These are phyloP conservation scores for Diloba caeruleocephala DNA, from an alignment of 2,888 invertebrate species.

Conservation along the genomic window DNA sequence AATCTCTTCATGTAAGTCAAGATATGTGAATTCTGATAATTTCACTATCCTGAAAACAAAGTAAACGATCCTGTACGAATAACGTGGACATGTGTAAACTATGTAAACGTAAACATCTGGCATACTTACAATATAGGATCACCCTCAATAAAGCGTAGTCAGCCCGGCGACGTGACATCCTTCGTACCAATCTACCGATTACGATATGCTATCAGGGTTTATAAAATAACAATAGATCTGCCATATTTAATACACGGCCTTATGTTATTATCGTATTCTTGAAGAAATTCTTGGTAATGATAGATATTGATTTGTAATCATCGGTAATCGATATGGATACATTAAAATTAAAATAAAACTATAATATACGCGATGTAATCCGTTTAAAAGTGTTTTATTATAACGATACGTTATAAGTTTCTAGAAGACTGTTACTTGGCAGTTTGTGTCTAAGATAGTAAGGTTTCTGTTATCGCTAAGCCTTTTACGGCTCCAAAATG, in stretches of 20 bases:
- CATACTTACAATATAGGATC: conserved; percentile 10
- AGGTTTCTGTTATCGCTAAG: too few relatives aligned
- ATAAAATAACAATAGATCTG: conserved; percentile 16
- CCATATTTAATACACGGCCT: conserved; percentile 12
- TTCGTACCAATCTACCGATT: conserved; percentile 26
- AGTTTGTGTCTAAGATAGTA: too few relatives aligned
- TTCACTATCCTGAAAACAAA: not conserved
- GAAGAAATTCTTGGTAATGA: conserved; percentile 7
- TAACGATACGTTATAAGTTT: too few relatives aligned
- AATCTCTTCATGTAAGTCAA: too few relatives aligned
- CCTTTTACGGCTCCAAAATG: too few relatives aligned
- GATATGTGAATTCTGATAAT: too few relatives aligned
- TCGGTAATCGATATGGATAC: too few relatives aligned
- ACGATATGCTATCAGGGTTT: conserved; percentile 40
- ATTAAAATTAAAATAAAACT: too few relatives aligned
- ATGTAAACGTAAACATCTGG: conserved; percentile 19
- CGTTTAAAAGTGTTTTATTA: too few relatives aligned
- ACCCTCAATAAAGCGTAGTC: conserved; percentile 36
- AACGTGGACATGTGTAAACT: too few relatives aligned
- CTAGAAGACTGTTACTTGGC: too few relatives aligned
- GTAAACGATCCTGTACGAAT: not conserved
- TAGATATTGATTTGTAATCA: not conserved
- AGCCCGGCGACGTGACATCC: conserved; percentile 37
- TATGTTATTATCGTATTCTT: conserved; percentile 2
- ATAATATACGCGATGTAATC: too few relatives aligned